These are phyloP conservation scores for Acanthochromis polyacanthus DNA, from an alignment of 2,113 vertebrate genomes.

Conservation along the genomic window DNA sequence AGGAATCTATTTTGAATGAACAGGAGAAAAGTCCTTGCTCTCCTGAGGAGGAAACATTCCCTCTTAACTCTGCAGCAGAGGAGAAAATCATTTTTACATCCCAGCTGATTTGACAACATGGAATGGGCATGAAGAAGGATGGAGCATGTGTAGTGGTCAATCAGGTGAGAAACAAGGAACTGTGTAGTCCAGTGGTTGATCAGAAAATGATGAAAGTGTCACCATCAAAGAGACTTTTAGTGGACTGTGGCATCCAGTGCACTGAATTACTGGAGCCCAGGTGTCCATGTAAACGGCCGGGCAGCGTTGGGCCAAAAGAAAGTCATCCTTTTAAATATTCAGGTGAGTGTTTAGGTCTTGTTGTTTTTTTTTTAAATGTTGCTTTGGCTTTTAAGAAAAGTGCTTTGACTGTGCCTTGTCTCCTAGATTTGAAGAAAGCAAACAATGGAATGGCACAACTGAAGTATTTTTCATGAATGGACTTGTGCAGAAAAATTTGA, in stretches of 20 bases:
- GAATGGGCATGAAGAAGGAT: rapidly evolving
- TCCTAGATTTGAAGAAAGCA: constrained; percentile 18
- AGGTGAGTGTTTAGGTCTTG: constrained; percentile 44
- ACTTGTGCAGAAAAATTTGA: constrained; percentile 22
- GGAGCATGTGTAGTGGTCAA: background rate
- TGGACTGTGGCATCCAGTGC: constrained; percentile 69
- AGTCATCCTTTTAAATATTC: background rate
- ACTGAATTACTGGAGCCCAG: background rate
- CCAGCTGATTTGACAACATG: background rate
- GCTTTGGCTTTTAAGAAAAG: too few relatives aligned
- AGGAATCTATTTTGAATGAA: background rate
- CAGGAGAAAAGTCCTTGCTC: constrained; percentile 6
- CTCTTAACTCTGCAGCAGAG: background rate
- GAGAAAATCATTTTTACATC: background rate
- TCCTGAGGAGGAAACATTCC: background rate
- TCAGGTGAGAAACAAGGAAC: background rate
- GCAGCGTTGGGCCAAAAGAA: background rate
- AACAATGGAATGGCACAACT: background rate
- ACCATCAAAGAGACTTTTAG: constrained; percentile 35
- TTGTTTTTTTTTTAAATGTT: too few relatives aligned
- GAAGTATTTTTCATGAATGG: constrained; percentile 6
- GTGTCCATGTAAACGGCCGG: background rate
- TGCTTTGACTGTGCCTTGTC: background rate
- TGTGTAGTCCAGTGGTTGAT: background rate
- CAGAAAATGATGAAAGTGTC: background rate